Evolutionary conservation across 2,888 invertebrate genomes (phyloP), one percentile per base, ranked within the genome.

Genomic region (Drosophila nr. fundita): DNA sequence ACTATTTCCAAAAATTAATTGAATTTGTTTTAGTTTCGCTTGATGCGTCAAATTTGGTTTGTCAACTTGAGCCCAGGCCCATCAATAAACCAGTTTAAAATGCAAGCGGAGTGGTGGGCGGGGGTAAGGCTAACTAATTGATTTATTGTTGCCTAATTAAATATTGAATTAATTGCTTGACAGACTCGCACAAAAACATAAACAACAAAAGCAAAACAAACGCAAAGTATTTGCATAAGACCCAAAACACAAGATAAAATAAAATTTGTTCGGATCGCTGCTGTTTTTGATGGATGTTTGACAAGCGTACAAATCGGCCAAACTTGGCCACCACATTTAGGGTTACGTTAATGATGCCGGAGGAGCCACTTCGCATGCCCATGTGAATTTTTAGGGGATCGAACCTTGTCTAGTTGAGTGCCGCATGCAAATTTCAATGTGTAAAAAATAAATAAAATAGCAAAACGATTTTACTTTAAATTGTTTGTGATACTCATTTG

Each of bases 91-190:
- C 66, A 73, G 82, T 83, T 89, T 66, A 52, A 15, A 11, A 18
- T 29, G 40, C 27, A 21, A 38, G 62, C n/a, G 42, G 53, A 29
- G 24, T 50, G 49, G n/a, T 45, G 13, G 34, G 21, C 1, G 29
- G 24, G 34, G 15, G 40, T 45, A 53, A 62, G 62, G 73, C 73
- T 72, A 75, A 78, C 87, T 82, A 90, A 90, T 90, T 89, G 87
- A 89, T 89, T 90, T 89, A 89, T 86, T 83, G 87, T 88, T 89
- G 73, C 78, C 86, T 84, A 84, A 89, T 89, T 88, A 87, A 87
- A 83, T 84, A 83, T 80, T 89, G 86, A 84, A 86, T 87, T 84
- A 88, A 90, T 88, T 81, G 79, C 74, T 77, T 71, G 76, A 83
- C 70, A 73, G 65, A 54, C 73, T 38, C 59, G 18, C 29, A 42